These are phyloP conservation scores for Melanotus villosus DNA, from an alignment of 2,888 invertebrate genomes.

Conservation along the genomic window DNA sequence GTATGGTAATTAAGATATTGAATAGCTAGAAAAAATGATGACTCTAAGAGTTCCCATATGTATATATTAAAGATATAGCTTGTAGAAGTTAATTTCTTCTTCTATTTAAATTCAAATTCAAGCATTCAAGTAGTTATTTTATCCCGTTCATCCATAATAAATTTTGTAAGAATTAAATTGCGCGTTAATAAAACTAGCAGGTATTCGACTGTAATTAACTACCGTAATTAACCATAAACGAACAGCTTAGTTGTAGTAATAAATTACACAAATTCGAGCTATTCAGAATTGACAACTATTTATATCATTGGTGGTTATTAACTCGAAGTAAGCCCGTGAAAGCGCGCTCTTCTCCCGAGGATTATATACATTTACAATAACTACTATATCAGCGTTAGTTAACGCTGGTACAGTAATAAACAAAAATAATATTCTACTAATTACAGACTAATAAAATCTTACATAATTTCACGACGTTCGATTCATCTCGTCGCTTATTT, in stretches of 20 bases:
- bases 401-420: neutral
- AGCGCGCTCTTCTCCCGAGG: neutral
- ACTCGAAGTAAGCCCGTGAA: neutral
- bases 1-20: too few relatives aligned
- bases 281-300: neutral
- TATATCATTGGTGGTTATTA: conserved; percentile 3
- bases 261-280: conserved; percentile 7
- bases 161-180: conserved; percentile 3
- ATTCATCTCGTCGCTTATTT: neutral
- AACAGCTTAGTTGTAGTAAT: conserved; percentile 13
- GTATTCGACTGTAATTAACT: conserved; percentile 1
- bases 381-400: neutral
- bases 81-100: too few relatives aligned
- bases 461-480: neutral
- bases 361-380: neutral
- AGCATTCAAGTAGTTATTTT: too few relatives aligned
- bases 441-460: conserved; percentile 6
- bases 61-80: too few relatives aligned
- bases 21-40: too few relatives aligned
- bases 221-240: conserved; percentile 5
- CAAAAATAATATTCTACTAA: conserved; percentile 7
- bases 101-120: too few relatives aligned
- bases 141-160: neutral
- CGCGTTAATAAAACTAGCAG: neutral
- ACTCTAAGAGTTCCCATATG: too few relatives aligned